phyloP scores from a whole-genome alignment of 1,140 invertebrate genomes.

The Drosophila subpulchrella region DNA sequence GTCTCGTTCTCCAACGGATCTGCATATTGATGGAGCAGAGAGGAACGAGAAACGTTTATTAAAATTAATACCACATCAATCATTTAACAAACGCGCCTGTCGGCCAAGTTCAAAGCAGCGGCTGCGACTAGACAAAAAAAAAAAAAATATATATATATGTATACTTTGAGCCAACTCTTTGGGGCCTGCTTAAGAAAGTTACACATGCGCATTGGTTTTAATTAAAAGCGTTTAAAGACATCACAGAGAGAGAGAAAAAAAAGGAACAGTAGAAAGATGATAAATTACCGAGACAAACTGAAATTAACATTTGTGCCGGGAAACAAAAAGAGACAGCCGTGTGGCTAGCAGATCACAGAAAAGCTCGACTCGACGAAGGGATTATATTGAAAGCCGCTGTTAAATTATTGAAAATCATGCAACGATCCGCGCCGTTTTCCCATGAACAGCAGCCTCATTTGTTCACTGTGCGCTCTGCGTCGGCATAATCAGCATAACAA shows the following conservation, averaged over 20 bases:
- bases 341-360: constrained; percentile 42
- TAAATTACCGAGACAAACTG: constrained; percentile 82
- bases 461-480: constrained; percentile 48
- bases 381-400: constrained; percentile 61
- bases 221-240: constrained; percentile 82
- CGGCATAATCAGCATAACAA: constrained; percentile 84
- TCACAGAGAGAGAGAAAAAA: constrained; percentile 22
- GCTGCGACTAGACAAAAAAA: constrained; percentile 43
- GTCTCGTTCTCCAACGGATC: constrained; percentile 25
- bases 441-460: constrained; percentile 69
- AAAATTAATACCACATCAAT: constrained; percentile 84
- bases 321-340: constrained; percentile 38
- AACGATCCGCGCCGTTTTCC: constrained; percentile 66
- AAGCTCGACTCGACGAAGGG: constrained; percentile 16
- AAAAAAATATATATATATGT: neutral
- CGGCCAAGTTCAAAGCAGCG: constrained; percentile 79
- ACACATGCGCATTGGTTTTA: constrained; percentile 84
- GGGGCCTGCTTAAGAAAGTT: constrained; percentile 75
- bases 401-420: constrained; percentile 82
- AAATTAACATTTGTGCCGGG: constrained; percentile 72
- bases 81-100: constrained; percentile 81
- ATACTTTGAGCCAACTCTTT: constrained; percentile 15
- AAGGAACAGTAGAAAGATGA: constrained; percentile 59
- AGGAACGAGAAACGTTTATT: constrained; percentile 66
- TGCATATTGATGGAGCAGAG: constrained; percentile 65